Conservation (phyloP, 2,888 invertebrate species). For the Arrhopalites spinosus region DNA sequence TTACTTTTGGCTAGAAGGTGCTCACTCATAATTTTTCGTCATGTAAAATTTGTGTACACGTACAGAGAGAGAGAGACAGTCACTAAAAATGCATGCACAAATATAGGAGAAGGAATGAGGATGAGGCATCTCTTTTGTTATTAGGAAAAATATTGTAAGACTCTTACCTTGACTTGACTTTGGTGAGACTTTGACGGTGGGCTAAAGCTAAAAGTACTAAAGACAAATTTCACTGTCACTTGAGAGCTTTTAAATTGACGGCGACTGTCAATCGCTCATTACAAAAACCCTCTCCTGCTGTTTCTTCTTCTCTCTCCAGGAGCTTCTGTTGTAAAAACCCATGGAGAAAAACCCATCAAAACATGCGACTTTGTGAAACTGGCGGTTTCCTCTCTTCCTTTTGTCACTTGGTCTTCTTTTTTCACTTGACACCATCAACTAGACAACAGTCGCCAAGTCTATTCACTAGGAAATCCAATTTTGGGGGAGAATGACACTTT, state of each 20-base stretch:
- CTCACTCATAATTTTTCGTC: too few species aligned
- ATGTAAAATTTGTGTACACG: too few species aligned
- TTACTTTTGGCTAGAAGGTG: too few species aligned
- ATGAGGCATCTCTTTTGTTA: too few species aligned
- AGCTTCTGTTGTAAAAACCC: conserved; percentile 16
- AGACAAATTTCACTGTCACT: conserved; percentile 42
- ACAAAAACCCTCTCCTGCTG: conserved; percentile 42
- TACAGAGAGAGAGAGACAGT: too few species aligned
- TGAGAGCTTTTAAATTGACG: neutral
- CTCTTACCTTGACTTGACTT: neutral
- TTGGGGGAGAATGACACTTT: too few species aligned
- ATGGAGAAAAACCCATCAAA: conserved; percentile 16
- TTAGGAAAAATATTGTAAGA: too few species aligned
- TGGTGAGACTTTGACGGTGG: conserved; percentile 30
- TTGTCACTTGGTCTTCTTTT: neutral
- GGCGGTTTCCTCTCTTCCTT: neutral
- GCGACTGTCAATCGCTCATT: conserved; percentile 40
- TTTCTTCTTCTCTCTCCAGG: conserved; percentile 11
- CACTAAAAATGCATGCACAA: too few species aligned
- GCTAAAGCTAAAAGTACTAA: conserved; percentile 4
- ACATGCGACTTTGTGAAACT: conserved; percentile 14
- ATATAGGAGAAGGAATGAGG: too few species aligned
- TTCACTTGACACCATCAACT: neutral
- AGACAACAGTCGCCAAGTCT: too few species aligned
- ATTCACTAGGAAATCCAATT: too few species aligned